phyloP scores from a whole-genome alignment of 2,797 vertebrate species.

The Gobio occitaniae region DNA sequence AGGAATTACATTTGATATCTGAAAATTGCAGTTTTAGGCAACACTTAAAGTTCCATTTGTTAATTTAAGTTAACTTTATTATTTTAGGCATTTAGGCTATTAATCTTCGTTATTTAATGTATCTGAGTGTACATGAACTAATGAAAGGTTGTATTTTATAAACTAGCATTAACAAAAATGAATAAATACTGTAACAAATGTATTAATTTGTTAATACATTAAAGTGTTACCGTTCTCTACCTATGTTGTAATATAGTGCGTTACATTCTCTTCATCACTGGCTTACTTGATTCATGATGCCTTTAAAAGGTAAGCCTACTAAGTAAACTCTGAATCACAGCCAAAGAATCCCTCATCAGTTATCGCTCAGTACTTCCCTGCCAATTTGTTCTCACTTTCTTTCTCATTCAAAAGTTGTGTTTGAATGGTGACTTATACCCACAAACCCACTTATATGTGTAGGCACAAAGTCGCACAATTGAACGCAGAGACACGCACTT shows the following conservation, averaged over 20 bases:
- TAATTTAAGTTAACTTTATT: neutral
- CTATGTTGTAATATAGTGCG: slow-evolving; percentile 34
- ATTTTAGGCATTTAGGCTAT: neutral
- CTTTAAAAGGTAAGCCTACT: slow-evolving; percentile 72
- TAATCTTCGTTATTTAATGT: neutral
- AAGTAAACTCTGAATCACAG: slow-evolving; percentile 61
- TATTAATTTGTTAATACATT: neutral
- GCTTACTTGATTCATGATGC: slow-evolving; percentile 57
- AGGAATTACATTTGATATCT: slow-evolving; percentile 20
- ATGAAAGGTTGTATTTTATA: neutral
- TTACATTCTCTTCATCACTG: slow-evolving; percentile 16
- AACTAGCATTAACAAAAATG: neutral
- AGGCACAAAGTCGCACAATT: slow-evolving; percentile 26
- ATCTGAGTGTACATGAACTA: neutral
- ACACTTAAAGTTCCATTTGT: neutral
- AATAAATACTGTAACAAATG: neutral
- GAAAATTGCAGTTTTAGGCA: neutral
- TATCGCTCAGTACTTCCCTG: slow-evolving; percentile 51
- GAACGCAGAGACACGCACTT: slow-evolving; percentile 47
- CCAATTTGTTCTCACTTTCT: slow-evolving; percentile 19
- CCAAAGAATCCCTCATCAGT: slow-evolving; percentile 63
- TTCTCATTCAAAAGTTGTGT: slow-evolving; percentile 6
- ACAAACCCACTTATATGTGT: slow-evolving; percentile 21
- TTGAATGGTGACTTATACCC: slow-evolving; percentile 13
- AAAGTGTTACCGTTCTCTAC: neutral